These are phyloP conservation scores for Himantopus leucocephalus DNA, from an alignment of 2,113 vertebrate genomes.

Conservation along the genomic window DNA sequence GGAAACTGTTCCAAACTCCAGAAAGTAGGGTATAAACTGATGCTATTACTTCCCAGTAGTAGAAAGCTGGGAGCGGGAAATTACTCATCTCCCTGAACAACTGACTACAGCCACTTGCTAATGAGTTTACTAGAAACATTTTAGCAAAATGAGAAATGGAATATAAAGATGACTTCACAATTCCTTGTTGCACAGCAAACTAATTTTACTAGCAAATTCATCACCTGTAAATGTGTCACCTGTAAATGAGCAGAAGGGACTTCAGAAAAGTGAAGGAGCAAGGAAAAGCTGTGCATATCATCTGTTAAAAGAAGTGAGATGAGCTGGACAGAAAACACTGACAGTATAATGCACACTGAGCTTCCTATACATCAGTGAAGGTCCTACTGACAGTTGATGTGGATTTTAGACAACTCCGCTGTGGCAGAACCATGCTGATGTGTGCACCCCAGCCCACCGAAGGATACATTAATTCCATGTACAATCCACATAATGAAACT, in stretches of 20 bases:
- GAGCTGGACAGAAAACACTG: neutral
- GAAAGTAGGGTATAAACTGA: neutral
- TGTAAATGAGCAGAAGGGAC: neutral
- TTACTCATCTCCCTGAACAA: neutral
- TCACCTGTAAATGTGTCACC: neutral
- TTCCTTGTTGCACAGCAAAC: neutral
- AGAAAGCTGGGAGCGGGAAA: neutral
- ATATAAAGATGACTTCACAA: neutral
- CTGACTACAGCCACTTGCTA: neutral
- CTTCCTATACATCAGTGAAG: neutral
- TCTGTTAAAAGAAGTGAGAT: neutral
- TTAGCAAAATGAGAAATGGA: neutral
- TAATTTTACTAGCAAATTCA: neutral
- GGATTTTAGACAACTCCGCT: neutral
- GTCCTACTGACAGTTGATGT: neutral
- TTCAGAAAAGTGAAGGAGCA: neutral
- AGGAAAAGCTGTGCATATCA: neutral
- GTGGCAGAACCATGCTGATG: neutral
- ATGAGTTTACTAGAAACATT: neutral
- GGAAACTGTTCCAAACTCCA: neutral
- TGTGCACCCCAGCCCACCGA: too few species aligned
- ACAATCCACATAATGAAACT: neutral
- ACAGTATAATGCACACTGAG: neutral
- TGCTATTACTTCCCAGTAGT: neutral
- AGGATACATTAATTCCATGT: neutral